A percentile compares a stretch with the other conserved stretches of the same genome.
Conservation (phyloP, 2,797 vertebrate genomes). For the Thunnus albacares region DNA sequence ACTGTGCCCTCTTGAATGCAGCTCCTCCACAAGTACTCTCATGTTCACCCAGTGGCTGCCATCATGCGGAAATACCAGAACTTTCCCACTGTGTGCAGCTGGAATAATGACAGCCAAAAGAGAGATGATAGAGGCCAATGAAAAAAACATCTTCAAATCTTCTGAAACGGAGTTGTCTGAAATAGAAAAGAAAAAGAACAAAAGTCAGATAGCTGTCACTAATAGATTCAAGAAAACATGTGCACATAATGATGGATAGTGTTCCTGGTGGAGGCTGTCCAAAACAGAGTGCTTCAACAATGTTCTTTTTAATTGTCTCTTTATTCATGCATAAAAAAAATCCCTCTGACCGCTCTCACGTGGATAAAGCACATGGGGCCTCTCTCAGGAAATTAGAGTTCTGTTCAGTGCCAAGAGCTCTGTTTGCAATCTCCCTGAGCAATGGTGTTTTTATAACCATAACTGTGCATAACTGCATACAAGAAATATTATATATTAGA, state of each 20-base stretch:
- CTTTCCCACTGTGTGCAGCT: conserved; percentile 27
- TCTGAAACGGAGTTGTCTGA: conserved; percentile 8
- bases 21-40: conserved; percentile 61
- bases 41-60: conserved; percentile 80
- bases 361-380: conserved; percentile 28
- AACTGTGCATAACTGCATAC: background rate
- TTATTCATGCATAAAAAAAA: background rate
- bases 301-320: conserved; percentile 4
- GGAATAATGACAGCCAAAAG: conserved; percentile 25
- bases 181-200: conserved; percentile 15
- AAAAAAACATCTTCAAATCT: conserved; percentile 50
- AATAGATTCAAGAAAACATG: background rate
- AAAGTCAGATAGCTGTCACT: conserved; percentile 5
- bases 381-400: conserved; percentile 35
- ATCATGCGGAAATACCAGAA: conserved; percentile 66
- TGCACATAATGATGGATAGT: background rate
- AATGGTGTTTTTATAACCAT: conserved; percentile 2
- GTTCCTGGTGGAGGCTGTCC: background rate
- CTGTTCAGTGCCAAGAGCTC: conserved; percentile 34
- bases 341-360: conserved; percentile 10
- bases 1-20: conserved; percentile 61
- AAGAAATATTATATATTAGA: conserved; percentile 18
- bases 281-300: conserved; percentile 4
- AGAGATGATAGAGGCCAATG: conserved; percentile 9
- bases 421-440: conserved; percentile 1